Evolutionary conservation across 2,113 vertebrate species (phyloP).

Genomic region (Dryoscopus gambensis): DNA sequence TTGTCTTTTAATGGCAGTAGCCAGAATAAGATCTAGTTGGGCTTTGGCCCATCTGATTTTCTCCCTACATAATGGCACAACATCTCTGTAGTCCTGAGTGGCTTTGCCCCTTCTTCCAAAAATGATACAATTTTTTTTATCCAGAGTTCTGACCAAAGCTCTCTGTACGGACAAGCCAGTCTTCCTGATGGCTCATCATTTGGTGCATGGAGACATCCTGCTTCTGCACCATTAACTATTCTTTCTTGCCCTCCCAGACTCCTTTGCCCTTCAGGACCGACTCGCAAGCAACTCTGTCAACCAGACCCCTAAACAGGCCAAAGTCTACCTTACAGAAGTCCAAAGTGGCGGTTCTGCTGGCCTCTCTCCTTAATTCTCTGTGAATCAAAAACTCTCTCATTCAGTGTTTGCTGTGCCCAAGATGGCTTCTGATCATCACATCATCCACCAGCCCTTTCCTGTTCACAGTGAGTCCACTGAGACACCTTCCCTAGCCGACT

Average conservation of each 20-base stretch:
- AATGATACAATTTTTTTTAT: not conserved
- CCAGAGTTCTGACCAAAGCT: not conserved
- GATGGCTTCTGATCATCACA: not conserved
- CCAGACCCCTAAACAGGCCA: accelerated
- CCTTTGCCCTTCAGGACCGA: not conserved
- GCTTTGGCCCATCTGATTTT: not conserved
- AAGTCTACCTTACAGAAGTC: not conserved
- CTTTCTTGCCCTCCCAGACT: not conserved
- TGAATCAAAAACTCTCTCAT: not conserved
- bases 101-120: not conserved
- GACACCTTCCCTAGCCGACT: not conserved
- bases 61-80: not conserved
- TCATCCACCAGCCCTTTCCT: not conserved
- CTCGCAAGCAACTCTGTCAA: not conserved
- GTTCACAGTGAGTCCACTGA: not conserved
- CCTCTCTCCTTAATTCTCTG: not conserved
- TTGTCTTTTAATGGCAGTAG: not conserved
- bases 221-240: not conserved
- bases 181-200: not conserved
- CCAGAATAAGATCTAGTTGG: not conserved
- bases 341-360: not conserved
- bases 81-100: not conserved
- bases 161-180: not conserved
- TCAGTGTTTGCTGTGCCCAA: not conserved
- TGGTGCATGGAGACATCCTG: not conserved